A percentile compares a stretch with the other conserved stretches of the same genome.
These are phyloP conservation scores for Xiphorhynchus elegans DNA, from an alignment of 2,113 vertebrate genomes.

Conservation along the genomic window DNA sequence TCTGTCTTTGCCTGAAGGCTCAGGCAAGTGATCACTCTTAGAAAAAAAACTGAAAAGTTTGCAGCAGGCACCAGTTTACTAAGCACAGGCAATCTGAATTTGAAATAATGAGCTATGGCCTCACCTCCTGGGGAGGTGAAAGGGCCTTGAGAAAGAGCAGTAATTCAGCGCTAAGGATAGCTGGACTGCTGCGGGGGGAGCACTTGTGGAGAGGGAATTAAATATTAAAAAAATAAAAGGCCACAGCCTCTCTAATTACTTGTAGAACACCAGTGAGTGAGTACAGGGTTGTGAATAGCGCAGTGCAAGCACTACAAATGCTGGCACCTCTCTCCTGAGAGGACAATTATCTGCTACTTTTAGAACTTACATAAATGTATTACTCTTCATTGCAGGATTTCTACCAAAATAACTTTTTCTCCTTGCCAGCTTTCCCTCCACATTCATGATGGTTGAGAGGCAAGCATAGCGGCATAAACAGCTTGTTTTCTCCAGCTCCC, in stretches of 20 bases:
- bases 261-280: neutral
- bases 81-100: neutral
- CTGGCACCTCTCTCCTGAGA: neutral
- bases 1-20: neutral
- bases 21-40: neutral
- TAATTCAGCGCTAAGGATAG: neutral
- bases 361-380: neutral
- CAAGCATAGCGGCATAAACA: neutral
- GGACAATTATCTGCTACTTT: neutral
- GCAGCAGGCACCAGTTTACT: neutral
- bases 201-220: neutral
- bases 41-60: neutral
- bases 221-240: slow-evolving; percentile 12
- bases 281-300: neutral
- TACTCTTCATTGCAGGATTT: neutral
- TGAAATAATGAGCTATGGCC: neutral
- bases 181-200: neutral
- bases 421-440: neutral
- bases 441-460: neutral
- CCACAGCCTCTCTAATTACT: neutral
- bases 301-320: neutral
- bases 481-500: neutral
- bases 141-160: neutral
- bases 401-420: neutral
- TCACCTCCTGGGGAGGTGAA: neutral